Base-by-base conservation (phyloP, 1,140 invertebrate species). In the Drosophila navojoa region DNA sequence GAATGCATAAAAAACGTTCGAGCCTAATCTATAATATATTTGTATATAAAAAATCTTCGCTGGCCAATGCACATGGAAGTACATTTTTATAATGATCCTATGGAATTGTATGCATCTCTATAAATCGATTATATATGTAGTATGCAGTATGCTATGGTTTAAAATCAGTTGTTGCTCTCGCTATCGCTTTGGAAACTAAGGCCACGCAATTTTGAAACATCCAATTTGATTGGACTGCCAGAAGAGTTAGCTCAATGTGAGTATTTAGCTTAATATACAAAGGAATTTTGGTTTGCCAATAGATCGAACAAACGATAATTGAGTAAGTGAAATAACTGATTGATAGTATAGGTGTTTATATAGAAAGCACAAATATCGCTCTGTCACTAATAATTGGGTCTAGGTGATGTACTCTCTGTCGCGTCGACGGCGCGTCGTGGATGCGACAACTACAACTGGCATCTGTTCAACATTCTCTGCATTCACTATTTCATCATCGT, bases 391-490 rank as follows among this genome's bases (percentile, higher is more conserved):
- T 60, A 45, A 55, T 52, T 45, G 49, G 52, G 58, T 82, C 61
- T 89, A 89, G 55, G 84, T 89, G 74, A 89, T 89, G 85, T 89
- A 81, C 55, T 80, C 81, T 71, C 85, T 69, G 54, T 80, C 75
- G 32, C 74, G 74, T 58, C 77, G 75, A 55, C 72, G 61, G 22
- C 81, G 64, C 53, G 84, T 79, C 61, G 76, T 87, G 16, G 79
- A 79, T 44, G 84, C 72, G 9, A 82, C 50, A 55, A 77, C 72
- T 5, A 86, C 72, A 66, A 82, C n/a, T 1, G 84, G 84, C 47
- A 63, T 49, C 58, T 76, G 82, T n/a, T 62, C 67, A 19, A 62
- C 47, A 71, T 62, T 69, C 15, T 57, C 71, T 50, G 45, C 64
- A 64, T 53, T 57, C 42, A 60, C 71, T 50, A 57, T 29, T 13